Conservation (phyloP, 2,113 vertebrate genomes). For the Paedocypris sp. region DNA sequence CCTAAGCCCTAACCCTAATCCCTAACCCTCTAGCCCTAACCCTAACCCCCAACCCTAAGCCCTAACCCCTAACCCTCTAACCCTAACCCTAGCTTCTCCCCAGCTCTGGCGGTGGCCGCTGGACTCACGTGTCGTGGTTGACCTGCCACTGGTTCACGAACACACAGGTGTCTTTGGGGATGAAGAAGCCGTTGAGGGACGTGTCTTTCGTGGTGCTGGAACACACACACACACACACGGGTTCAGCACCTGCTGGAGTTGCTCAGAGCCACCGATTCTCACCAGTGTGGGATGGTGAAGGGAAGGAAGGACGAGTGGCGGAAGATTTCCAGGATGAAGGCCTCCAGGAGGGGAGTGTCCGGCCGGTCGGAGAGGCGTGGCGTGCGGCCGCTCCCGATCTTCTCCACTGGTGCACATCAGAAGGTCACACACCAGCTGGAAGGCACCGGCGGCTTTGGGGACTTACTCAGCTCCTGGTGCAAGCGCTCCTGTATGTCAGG, state of each 20-base stretch:
- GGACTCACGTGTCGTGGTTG: slow-evolving; percentile 87
- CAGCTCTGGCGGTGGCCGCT: no score
- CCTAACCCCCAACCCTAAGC: no score
- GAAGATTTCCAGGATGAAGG: slow-evolving; percentile 82
- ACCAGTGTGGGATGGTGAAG: slow-evolving; percentile 91
- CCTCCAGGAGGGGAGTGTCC: slow-evolving; percentile 67
- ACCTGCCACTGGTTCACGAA: slow-evolving; percentile 95
- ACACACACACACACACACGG: slow-evolving; percentile 10
- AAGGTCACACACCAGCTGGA: background rate
- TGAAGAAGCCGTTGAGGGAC: slow-evolving; percentile 71
- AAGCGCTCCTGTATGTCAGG: slow-evolving; percentile 75
- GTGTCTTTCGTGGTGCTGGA: slow-evolving; percentile 77
- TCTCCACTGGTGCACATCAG: slow-evolving; percentile 21
- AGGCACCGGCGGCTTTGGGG: background rate
- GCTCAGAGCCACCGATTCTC: background rate
- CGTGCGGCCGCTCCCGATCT: slow-evolving; percentile 58
- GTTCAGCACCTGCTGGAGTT: rapidly evolving
- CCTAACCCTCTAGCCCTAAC: no score
- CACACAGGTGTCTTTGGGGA: slow-evolving; percentile 80
- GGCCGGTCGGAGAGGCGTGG: slow-evolving; percentile 65
- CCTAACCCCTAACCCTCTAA: no score
- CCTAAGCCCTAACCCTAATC: no score
- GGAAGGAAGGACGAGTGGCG: slow-evolving; percentile 81
- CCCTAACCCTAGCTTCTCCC: no score
- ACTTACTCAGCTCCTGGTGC: slow-evolving; percentile 76